Evolutionary conservation across 2,888 invertebrate genomes (phyloP).

Genomic region (Ennomos quercinarius): DNA sequence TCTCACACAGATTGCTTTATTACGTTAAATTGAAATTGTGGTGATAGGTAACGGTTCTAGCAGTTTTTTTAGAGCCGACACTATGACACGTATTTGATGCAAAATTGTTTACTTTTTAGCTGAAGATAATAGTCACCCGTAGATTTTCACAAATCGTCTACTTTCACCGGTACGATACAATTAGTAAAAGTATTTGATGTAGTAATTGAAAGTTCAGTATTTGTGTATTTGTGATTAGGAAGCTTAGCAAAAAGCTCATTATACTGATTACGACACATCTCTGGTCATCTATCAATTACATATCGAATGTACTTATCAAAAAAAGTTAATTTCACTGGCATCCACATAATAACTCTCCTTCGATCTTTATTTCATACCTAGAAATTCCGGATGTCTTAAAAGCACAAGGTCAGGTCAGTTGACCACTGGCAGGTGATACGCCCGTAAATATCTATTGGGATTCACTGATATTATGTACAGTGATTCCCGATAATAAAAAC

Average conservation of each 20-base stretch:
- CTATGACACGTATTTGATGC: conserved; percentile 27
- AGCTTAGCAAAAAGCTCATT: not conserved
- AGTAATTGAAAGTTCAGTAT: too few species aligned
- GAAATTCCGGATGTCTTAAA: too few species aligned
- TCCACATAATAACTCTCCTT: too few species aligned
- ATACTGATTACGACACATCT: not conserved
- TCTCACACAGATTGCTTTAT: conserved; percentile 74
- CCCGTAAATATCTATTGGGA: too few species aligned
- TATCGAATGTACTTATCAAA: not conserved
- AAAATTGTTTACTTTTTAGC: not conserved
- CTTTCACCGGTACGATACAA: not conserved
- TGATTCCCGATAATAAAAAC: too few species aligned
- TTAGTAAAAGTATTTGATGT: too few species aligned
- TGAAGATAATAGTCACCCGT: not conserved
- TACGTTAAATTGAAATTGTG: conserved; percentile 69
- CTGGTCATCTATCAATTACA: conserved; percentile 6
- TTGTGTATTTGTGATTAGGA: not conserved
- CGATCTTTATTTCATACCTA: too few species aligned
- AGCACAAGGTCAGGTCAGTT: too few species aligned
- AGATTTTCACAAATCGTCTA: not conserved
- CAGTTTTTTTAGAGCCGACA: conserved; percentile 42
- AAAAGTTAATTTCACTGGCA: too few species aligned
- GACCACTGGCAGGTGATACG: too few species aligned
- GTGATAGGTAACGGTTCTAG: conserved; percentile 59
- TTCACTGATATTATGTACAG: too few species aligned